These are phyloP conservation scores for Pseudorectes ferrugineus DNA, from an alignment of 2,113 vertebrate species.

Conservation along the genomic window DNA sequence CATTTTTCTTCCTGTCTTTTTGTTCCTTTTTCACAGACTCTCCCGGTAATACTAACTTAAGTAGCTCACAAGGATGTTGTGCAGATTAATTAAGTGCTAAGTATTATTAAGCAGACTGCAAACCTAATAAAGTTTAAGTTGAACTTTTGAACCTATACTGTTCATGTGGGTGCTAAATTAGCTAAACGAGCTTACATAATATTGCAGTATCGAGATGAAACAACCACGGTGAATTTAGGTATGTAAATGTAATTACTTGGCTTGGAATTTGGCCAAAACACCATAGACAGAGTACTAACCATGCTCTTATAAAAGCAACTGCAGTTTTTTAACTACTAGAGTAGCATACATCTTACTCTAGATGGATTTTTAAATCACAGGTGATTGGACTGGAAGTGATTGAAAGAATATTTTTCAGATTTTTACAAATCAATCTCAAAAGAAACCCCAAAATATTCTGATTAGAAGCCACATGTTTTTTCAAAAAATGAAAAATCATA, in stretches of 20 bases:
- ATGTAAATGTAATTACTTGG: constrained; percentile 47
- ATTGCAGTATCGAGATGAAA: constrained; percentile 47
- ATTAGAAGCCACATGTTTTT: neutral
- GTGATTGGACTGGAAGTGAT: neutral
- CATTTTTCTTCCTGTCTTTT: constrained; percentile 1
- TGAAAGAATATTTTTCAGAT: neutral
- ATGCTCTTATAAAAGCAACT: neutral
- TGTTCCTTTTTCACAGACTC: neutral
- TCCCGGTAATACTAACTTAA: constrained; percentile 13
- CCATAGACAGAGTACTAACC: neutral
- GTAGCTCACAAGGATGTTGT: constrained; percentile 39
- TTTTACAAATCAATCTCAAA: neutral
- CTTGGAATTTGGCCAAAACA: constrained; percentile 40
- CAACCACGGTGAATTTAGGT: constrained; percentile 23
- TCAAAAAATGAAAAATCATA: neutral
- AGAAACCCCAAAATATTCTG: neutral
- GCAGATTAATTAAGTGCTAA: constrained; percentile 63
- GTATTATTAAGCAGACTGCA: constrained; percentile 45
- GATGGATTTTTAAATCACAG: neutral
- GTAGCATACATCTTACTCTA: neutral
- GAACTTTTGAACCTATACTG: constrained; percentile 53
- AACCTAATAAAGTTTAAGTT: constrained; percentile 50
- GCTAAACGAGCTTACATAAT: constrained; percentile 36
- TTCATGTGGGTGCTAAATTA: constrained; percentile 53
- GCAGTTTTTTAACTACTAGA: neutral